Evolutionary conservation across 35 echinoderm and acorn worm species (phyloP).

Genomic region (Ophioderma brevispina): DNA sequence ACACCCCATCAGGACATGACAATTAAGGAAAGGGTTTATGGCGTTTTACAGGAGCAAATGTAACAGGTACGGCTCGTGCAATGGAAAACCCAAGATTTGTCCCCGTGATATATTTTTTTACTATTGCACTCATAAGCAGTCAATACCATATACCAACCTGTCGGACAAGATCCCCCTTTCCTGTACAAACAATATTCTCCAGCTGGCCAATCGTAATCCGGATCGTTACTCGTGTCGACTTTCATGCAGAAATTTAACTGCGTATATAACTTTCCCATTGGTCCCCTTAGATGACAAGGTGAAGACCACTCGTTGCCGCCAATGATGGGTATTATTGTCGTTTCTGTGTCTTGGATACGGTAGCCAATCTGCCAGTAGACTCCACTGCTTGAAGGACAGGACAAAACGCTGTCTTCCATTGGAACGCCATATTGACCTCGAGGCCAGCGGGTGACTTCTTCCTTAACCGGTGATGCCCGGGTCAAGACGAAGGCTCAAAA

Average conservation of each 20-base stretch:
- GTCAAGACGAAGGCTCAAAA: too few species aligned
- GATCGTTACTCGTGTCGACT: not conserved
- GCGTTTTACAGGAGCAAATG: too few species aligned
- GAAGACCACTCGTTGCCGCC: constrained; percentile 42
- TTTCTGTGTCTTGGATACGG: constrained; percentile 62
- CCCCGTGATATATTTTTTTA: too few species aligned
- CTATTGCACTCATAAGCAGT: too few species aligned
- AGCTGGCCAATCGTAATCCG: constrained; percentile 15
- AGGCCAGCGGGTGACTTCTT: constrained; percentile 35
- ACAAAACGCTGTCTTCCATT: constrained; percentile 13
- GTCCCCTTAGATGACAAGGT: constrained; percentile 17
- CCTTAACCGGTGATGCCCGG: not conserved
- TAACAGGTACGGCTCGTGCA: too few species aligned
- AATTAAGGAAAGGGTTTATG: too few species aligned
- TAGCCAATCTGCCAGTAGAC: constrained; percentile 47
- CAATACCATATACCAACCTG: constrained; percentile 10
- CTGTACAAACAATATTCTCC: constrained; percentile 54
- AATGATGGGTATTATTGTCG: not conserved
- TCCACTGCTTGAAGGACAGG: constrained; percentile 42
- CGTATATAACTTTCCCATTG: not conserved
- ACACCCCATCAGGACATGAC: too few species aligned
- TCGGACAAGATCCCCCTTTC: not conserved
- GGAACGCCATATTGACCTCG: constrained; percentile 62
- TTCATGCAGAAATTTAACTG: constrained; percentile 62
- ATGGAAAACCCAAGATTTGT: too few species aligned